Base-by-base conservation (phyloP, 1,140 invertebrate species). In the Tetraneura akinire region DNA sequence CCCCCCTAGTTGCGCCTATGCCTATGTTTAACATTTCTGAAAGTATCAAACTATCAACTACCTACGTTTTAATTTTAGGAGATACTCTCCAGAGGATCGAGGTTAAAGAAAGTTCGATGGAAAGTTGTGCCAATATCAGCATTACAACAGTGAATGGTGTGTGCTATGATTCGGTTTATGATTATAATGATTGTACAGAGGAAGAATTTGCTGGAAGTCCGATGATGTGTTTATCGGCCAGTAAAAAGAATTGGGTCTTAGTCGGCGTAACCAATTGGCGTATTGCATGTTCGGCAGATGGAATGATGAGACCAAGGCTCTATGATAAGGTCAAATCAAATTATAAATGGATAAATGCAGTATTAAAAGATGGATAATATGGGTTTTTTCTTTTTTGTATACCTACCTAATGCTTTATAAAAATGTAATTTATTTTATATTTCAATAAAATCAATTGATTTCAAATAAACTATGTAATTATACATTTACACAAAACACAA, bases 141-240 rank as follows among this genome's bases (percentile, higher is more conserved):
- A 94, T 95, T 66, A 90, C 92, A 0, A 92, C 90, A 29, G 90
- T 91, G 4, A 94, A 94, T 83, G 91, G 92, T 83, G 87, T 94
- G 81, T 94, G 93, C 84, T 92, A 92, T n/a, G 93, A 94, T 83
- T 89, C 92, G n/a, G 87, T 90, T 21, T 91, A 92, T 84, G 91
- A 91, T 73, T 90, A 90, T 83, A 90, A 93, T 81, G 92, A 94
- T 85, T 94, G 92, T 84, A 92, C 94, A 92, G 92, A 94, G 85
- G 93, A 95, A 87, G 93, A 94, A 87, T 90, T 92, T 82, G 92
- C 93, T n/a, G 93, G 93, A 11, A 93, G 92, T 87, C 91, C 92
- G 8, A 91, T 95, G 87, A 88, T 93, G 81, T 95, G 93, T 82
- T 87, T 91, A 4, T 87, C 90, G 76, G 85, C 89, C 0, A 89